Evolutionary conservation across 1,140 invertebrate genomes (phyloP).

Genomic region (Lepidurus arcticus): DNA sequence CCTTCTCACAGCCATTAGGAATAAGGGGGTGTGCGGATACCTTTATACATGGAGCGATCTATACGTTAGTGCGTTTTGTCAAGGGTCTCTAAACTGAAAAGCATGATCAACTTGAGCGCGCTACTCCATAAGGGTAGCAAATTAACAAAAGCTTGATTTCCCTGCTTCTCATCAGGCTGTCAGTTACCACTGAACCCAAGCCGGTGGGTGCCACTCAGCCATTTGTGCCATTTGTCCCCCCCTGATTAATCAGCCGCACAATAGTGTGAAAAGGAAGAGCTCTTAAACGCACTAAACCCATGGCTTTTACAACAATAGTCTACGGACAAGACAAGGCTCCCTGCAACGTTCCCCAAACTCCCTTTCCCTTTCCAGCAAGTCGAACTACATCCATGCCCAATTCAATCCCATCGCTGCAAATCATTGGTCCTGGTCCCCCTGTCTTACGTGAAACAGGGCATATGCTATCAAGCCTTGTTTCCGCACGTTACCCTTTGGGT

Average conservation of each 20-base stretch:
- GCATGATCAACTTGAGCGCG: background rate
- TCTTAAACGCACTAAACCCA: background rate
- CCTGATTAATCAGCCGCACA: constrained; percentile 10
- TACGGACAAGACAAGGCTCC: background rate
- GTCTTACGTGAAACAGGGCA: too few relatives aligned
- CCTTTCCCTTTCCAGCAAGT: background rate
- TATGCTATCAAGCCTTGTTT: too few relatives aligned
- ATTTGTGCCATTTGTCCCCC: constrained; percentile 15
- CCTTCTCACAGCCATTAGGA: background rate
- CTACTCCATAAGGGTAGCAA: background rate
- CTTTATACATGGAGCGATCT: background rate
- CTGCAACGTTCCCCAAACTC: constrained; percentile 16
- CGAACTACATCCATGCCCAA: background rate
- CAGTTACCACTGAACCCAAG: background rate
- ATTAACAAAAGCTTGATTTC: constrained; percentile 22
- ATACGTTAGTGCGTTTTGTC: background rate
- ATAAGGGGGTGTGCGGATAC: background rate
- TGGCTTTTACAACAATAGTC: background rate
- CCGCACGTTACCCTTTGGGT: too few relatives aligned
- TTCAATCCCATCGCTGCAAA: background rate
- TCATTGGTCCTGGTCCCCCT: background rate
- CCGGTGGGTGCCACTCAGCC: constrained; percentile 19
- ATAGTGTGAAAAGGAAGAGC: constrained; percentile 15
- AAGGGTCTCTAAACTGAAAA: background rate
- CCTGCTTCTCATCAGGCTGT: constrained; percentile 13